phyloP scores from a whole-genome alignment of 2,888 invertebrate genomes.

The Venusia cambrica region DNA sequence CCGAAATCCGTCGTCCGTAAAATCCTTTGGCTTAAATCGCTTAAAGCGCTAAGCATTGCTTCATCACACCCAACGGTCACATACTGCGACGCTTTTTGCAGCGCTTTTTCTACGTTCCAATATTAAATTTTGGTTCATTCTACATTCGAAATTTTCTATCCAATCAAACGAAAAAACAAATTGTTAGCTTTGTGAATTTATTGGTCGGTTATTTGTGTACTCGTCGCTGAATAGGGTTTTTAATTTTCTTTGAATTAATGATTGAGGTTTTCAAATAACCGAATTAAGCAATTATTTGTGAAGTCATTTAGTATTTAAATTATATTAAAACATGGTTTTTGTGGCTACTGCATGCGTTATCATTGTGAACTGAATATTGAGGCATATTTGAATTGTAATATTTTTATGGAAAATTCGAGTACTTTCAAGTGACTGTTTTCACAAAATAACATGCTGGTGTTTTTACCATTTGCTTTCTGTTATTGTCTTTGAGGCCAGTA shows the following conservation, averaged over 20 bases:
- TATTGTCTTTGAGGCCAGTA: no score
- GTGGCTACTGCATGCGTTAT: no score
- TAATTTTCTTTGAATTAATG: neutral
- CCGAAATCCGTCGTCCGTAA: constrained; percentile 71
- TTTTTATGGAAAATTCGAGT: no score
- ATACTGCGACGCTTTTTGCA: constrained; percentile 46
- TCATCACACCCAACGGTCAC: constrained; percentile 49
- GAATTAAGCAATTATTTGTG: constrained; percentile 1
- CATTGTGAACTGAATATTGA: no score
- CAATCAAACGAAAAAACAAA: constrained; percentile 25
- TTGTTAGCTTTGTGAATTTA: constrained; percentile 11
- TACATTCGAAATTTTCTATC: no score
- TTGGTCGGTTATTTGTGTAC: constrained; percentile 4
- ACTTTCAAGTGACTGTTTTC: no score
- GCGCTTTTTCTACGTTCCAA: constrained; percentile 44
- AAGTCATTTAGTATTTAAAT: no score
- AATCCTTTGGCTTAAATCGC: constrained; percentile 80
- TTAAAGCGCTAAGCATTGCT: constrained; percentile 68
- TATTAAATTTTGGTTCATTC: no score
- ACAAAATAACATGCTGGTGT: no score
- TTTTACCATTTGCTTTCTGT: no score
- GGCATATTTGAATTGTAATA: no score
- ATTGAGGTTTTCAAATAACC: constrained; percentile 4
- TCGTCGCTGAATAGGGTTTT: constrained; percentile 9
- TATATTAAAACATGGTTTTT: no score